Evolutionary conservation across 2,113 vertebrate species (phyloP), one percentile per base, ranked within the genome.

Genomic region (Lepidiolamprologus cunningtoni): DNA sequence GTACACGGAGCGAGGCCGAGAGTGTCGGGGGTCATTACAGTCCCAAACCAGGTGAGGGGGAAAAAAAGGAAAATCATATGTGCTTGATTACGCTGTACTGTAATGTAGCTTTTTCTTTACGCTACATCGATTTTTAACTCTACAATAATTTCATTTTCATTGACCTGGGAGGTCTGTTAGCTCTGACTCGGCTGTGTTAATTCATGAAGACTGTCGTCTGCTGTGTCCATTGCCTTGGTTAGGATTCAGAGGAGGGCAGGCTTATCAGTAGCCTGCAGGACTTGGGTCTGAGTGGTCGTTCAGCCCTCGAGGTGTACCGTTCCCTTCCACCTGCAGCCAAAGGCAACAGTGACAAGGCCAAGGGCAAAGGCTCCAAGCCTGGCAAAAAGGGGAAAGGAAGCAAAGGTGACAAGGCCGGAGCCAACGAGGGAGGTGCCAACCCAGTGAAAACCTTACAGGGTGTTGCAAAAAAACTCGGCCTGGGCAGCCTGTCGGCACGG

Each of bases 361-460:
- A 97, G 88, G 96, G 86, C 94, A 99, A 98, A 89, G 94, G 71
- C 63, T 80, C 89, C 78, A 98, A 97, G 90, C 90, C 95, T 83
- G 96, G 96, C 80, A 99, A 97, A 93, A 99, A 98, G 94, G 94
- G 92, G 82, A 98, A 97, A 96, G 95, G 85, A 81, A 83, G 94
- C 84, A 97, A 96, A 95, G 94, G 84, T 91, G 82, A 87, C 87
- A 96, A 94, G 86, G 96, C 96, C 1, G 66, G 88, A 58, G 79
- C 88, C 86, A 88, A 86, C 1, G 95, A 94, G 40, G 95, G 97
- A 87, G 95, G 97, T 82, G 91, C 86, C 83, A 97, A 97, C 92
- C 97, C 98, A 31, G 95, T 99, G 79, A 98, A 97, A 96, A 97
- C 96, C 94, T 93, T 99, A 87, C 99, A 99, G 91, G 97, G 88